Evolutionary conservation across 2,113 vertebrate species (phyloP), one percentile per base, ranked within the genome.

Genomic region (Marmota flaviventris): DNA sequence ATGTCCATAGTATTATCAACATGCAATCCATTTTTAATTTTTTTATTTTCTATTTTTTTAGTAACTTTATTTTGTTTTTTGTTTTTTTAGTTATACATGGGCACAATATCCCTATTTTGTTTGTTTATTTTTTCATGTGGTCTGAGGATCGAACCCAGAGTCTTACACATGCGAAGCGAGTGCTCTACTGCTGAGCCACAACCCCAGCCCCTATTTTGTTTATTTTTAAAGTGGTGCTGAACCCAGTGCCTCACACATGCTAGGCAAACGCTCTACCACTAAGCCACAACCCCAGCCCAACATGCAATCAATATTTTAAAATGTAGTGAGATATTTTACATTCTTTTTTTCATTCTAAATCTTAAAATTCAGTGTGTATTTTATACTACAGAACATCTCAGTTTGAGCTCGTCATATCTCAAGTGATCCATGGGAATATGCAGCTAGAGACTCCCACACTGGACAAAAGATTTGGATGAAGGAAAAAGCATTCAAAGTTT

Each of bases 271-370:
- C 56, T 56, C 56, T 56, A 56, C 56, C 16, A 56, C 56, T 56
- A 18, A 56, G 17, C 56, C 56, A 56, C 56, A 56, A 56, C 18
- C 56, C 56, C 56, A 58, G 56, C 18, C 56, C 48, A 89, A 96
- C 10, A 95, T 25, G 13, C 39, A 93, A 63, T 42, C 37, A 87
- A 37, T 37, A 69, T 79, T 78, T 27, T 12, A 72, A 91, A 93
- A 72, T 32, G 79, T 32, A 77, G 37, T n/a, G n/a, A 91, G 5
- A 58, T 92, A 75, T 82, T 70, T 91, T 79, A 84, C 16, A 37
- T 79, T 84, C 16, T 85, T 65, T 91, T 95, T 77, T 24, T 92
- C n/a, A 93, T 37, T 53, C 83, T 81, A 45, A 81, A 85, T 76
- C 61, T 85, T 82, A 8, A 95, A 91, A 61, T 48, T 16, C 27